phyloP scores from a whole-genome alignment of 1,140 invertebrate species.

The Penaeus chinensis region DNA sequence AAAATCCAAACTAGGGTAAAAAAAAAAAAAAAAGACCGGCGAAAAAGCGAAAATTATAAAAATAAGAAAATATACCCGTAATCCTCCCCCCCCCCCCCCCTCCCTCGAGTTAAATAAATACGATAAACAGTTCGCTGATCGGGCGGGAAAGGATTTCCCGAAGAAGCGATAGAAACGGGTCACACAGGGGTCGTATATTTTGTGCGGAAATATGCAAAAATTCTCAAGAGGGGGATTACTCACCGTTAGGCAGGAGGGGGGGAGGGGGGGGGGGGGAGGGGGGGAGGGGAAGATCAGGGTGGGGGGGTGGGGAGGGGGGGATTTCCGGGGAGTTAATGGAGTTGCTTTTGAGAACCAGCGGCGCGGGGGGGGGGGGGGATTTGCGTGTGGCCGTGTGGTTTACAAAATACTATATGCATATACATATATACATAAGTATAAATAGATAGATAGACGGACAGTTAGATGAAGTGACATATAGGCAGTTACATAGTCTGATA shows the following conservation, averaged over 20 bases:
- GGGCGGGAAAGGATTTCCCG: too few relatives aligned
- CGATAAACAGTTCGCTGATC: too few relatives aligned
- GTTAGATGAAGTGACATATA: neutral
- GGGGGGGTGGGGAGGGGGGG: neutral
- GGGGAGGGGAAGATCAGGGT: neutral
- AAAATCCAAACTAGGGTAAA: too few relatives aligned
- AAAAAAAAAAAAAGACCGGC: too few relatives aligned
- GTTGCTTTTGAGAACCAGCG: neutral
- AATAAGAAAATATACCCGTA: too few relatives aligned
- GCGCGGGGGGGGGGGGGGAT: neutral
- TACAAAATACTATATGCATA: neutral
- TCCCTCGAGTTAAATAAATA: too few relatives aligned
- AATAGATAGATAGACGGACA: neutral
- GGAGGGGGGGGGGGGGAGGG: neutral
- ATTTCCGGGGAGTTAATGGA: slow-evolving; percentile 3
- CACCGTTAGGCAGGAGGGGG: neutral
- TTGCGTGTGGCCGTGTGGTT: neutral
- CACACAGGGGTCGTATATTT: too few relatives aligned
- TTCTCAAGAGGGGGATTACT: neutral
- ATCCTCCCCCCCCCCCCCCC: too few relatives aligned
- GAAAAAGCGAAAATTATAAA: too few relatives aligned
- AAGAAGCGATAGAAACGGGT: too few relatives aligned
- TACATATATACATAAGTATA: neutral
- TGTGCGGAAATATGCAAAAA: too few relatives aligned
- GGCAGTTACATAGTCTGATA: neutral